Percentiles rank a stretch among this genome's conserved stretches.
Conservation (phyloP, 2,888 invertebrate genomes). For the Crioceris asparagi region DNA sequence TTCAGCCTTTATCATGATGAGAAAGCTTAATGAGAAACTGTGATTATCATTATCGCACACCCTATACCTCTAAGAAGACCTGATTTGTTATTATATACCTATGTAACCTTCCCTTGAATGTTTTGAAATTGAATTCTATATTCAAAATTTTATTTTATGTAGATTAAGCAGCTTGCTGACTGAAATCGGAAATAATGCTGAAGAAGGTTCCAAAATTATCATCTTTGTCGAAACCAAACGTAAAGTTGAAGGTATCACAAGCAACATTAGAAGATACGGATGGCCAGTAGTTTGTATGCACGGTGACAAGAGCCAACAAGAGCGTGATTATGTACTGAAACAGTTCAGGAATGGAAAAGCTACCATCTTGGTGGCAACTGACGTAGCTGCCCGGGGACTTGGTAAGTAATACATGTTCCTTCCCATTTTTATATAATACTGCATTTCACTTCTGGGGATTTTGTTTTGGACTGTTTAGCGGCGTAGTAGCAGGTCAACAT, state of each 20-base stretch:
- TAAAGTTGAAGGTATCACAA: slow-evolving; percentile 65
- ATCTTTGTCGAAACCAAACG: slow-evolving; percentile 94
- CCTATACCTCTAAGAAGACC: slow-evolving; percentile 43
- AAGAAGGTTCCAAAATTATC: slow-evolving; percentile 78
- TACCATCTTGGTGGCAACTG: slow-evolving; percentile 88
- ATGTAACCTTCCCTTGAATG: neutral
- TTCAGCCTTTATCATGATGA: too few species aligned
- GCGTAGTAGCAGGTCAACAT: slow-evolving; percentile 7
- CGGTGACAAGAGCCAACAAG: slow-evolving; percentile 89
- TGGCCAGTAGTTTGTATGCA: slow-evolving; percentile 77
- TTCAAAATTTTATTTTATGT: slow-evolving; percentile 22
- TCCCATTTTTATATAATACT: too few species aligned
- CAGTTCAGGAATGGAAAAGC: slow-evolving; percentile 80
- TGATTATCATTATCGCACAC: slow-evolving; percentile 11
- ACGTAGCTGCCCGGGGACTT: slow-evolving; percentile 91
- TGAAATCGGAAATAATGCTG: slow-evolving; percentile 66
- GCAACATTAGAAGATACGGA: slow-evolving; percentile 61
- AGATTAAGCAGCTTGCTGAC: slow-evolving; percentile 61
- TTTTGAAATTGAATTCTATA: neutral
- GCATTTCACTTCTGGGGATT: too few species aligned
- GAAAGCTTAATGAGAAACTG: slow-evolving; percentile 5
- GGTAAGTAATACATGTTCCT: too few species aligned
- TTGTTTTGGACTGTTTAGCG: too few species aligned
- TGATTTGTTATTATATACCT: slow-evolving; percentile 2
- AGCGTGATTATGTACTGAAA: slow-evolving; percentile 81